These are phyloP conservation scores for Thamnophis sirtalis DNA, from an alignment of 2,113 vertebrate genomes.

Conservation along the genomic window DNA sequence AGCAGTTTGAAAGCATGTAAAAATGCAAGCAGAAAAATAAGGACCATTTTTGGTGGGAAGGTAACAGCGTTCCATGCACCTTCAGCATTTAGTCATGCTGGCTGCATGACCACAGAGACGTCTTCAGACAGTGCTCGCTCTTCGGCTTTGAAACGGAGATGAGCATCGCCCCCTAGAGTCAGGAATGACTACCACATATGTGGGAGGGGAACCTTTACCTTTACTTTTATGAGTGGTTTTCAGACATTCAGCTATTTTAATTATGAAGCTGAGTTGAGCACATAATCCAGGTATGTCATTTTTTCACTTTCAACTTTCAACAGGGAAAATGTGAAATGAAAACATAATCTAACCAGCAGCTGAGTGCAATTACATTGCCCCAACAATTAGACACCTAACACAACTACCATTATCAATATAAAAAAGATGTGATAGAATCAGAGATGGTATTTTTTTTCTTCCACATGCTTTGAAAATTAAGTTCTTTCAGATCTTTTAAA, in stretches of 20 bases:
- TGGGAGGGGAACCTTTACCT: no score
- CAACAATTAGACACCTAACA: not conserved
- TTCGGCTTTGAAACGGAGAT: no score
- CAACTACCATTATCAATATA: not conserved
- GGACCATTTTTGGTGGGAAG: no score
- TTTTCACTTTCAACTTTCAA: not conserved
- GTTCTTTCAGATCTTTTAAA: not conserved
- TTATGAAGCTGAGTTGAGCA: not conserved
- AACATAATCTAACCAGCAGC: not conserved
- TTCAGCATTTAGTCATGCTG: no score
- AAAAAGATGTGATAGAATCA: not conserved
- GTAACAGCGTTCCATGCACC: no score
- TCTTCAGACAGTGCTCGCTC: no score
- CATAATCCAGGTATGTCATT: not conserved
- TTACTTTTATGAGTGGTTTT: no score
- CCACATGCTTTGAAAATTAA: not conserved
- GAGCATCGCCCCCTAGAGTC: no score
- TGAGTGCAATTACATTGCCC: not conserved
- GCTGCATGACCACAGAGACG: no score
- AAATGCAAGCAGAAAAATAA: no score
- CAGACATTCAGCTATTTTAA: not conserved
- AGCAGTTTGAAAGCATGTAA: no score
- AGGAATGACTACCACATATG: no score
- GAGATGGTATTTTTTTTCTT: not conserved
- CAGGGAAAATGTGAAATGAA: not conserved